Conservation (phyloP, 2,113 vertebrate species). For the Patagioenas fasciata region DNA sequence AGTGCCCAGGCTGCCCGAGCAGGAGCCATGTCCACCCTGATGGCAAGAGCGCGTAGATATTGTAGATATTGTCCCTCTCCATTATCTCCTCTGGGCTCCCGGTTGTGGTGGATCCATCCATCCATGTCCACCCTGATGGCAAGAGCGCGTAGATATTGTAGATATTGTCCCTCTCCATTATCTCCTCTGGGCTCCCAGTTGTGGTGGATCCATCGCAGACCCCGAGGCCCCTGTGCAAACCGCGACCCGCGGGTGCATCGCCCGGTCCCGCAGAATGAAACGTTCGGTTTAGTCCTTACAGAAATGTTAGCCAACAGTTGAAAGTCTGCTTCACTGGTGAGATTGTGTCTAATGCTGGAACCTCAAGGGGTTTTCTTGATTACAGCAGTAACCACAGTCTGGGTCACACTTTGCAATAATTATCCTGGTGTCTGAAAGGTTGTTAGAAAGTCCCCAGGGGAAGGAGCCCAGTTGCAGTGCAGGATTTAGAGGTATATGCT, state of each 20-base stretch:
- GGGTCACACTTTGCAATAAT: constrained; percentile 59
- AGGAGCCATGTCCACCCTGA: neutral
- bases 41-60: neutral
- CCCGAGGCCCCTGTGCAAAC: accelerated
- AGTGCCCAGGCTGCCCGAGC: neutral
- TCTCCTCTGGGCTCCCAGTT: neutral
- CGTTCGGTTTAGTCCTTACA: neutral
- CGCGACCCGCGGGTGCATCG: accelerated
- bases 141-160: neutral
- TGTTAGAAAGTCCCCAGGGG: constrained; percentile 38
- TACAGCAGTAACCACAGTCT: constrained; percentile 42
- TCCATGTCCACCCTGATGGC: accelerated
- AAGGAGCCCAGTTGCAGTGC: neutral
- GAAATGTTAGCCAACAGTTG: neutral
- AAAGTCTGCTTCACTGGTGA: neutral
- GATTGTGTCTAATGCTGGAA: neutral
- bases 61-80: neutral
- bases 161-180: neutral
- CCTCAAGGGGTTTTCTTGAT: constrained; percentile 10
- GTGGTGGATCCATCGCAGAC: neutral
- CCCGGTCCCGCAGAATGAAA: accelerated
- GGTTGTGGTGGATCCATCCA: neutral
- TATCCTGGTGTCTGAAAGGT: constrained; percentile 43
- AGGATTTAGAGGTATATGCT: constrained; percentile 32
- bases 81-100: neutral